Evolutionary conservation across 2,113 vertebrate species (phyloP).

Genomic region (Ranitomeya imitator): DNA sequence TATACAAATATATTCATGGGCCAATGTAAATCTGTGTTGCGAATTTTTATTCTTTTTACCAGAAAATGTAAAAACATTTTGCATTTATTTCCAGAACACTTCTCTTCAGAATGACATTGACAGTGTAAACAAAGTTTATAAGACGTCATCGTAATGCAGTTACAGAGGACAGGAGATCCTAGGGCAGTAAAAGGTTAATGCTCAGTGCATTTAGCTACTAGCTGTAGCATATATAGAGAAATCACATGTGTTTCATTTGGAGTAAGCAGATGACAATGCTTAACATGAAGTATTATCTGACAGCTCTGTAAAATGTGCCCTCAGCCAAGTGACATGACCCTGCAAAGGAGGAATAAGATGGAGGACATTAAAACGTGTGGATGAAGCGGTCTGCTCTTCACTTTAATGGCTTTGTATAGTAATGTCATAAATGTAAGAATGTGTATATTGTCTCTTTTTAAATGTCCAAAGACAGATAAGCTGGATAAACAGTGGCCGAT

Average conservation of each 20-base stretch:
- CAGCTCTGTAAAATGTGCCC: neutral
- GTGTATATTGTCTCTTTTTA: neutral
- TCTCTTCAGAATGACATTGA: neutral
- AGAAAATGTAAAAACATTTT: neutral
- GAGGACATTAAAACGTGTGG: neutral
- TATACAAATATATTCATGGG: no score
- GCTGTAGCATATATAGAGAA: neutral
- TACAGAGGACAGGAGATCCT: neutral
- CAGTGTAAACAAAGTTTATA: neutral
- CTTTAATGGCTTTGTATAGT: neutral
- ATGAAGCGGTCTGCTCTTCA: neutral
- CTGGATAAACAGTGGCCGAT: no score
- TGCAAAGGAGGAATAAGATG: neutral
- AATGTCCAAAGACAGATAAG: neutral
- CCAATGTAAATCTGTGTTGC: no score
- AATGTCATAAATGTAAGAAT: neutral
- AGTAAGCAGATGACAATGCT: neutral
- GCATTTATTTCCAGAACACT: neutral
- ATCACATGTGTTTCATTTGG: neutral
- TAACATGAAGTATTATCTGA: neutral
- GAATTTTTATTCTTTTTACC: neutral
- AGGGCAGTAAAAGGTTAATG: neutral
- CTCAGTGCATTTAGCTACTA: neutral
- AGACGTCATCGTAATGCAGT: neutral
- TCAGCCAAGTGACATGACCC: neutral